Base-by-base conservation (phyloP, 37 sponge, comb jelly and placozoan species). In the Diacarnus erythraeanus region DNA sequence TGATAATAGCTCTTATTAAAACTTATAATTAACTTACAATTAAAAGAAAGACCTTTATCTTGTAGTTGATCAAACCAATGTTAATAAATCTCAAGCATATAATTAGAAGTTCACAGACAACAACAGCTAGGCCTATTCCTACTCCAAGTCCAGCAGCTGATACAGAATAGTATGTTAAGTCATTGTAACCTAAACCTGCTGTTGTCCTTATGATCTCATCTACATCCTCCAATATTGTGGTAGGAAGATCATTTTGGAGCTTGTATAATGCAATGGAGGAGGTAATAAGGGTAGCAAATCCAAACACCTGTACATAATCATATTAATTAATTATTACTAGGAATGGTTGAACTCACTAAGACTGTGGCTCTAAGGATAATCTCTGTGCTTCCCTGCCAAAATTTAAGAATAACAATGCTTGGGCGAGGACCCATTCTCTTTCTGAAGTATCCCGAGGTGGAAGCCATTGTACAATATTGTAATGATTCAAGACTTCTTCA, bases 11-110 rank as follows among this genome's bases (percentile, higher is more conserved):
- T 47, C 12, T 47, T 12, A 15, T 47, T 47, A 47, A 6, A 15
- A 12, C 10, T 47, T 47, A 47, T 41, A 3, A 71, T 10, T 54
- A 17, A 39, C 83, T 82, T 39, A 82, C 83, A 74, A 82, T 82
- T 10, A n/a, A 34, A 17, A 82, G 75, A 36, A 82, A 82, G 8
- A 73, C 43, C 60, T 72, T 82, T 59, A 38, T 72, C 65, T 63
- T 63, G 44, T n/a, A 10, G 54, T 82, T 82, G 66, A 74, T 43
- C 33, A 82, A 51, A 4, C 83, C 83, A 64, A 82, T 41, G 29
- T 82, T 82, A 27, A 75, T 5, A 21, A 84, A 70, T 37, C 77
- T 75, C 20, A 84, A 26, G n/a, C 67, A 30, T 15, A 84, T 76
- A 69, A 76, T 65, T 6, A 47, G 15, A 36, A 76, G 23, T 39